phyloP scores from a whole-genome alignment of 2,888 invertebrate species.

The Drosophila stalkeri region DNA sequence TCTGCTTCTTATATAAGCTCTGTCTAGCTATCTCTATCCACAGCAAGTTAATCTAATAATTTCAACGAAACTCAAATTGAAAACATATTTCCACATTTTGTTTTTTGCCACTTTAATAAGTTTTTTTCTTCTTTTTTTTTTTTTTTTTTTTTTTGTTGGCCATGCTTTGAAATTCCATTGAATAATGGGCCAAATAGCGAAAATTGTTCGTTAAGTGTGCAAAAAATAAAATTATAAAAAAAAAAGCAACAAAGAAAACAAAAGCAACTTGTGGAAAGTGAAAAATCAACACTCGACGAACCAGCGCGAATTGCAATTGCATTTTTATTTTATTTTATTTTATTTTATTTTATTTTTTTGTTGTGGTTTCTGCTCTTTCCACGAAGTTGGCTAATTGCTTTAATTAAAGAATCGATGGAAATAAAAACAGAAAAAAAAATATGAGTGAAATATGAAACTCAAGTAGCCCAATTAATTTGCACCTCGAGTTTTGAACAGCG shows the following conservation, averaged over 20 bases:
- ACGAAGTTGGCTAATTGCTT: slow-evolving; percentile 74
- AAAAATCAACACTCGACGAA: slow-evolving; percentile 49
- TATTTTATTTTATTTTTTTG: not conserved
- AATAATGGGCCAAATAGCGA: slow-evolving; percentile 58
- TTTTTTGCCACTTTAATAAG: slow-evolving; percentile 5
- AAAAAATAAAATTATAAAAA: slow-evolving; percentile 6
- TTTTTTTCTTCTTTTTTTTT: not conserved
- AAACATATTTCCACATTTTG: slow-evolving; percentile 27
- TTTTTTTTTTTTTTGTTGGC: not conserved
- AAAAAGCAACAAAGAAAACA: not conserved
- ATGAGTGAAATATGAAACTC: slow-evolving; percentile 48
- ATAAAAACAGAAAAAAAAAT: slow-evolving; percentile 29
- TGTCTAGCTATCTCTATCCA: no score
- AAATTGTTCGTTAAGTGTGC: slow-evolving; percentile 51
- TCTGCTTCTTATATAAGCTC: slow-evolving; percentile 14
- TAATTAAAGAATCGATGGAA: slow-evolving; percentile 68
- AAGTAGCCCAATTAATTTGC: slow-evolving; percentile 72
- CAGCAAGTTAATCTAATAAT: not conserved
- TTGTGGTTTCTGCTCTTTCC: slow-evolving; percentile 17
- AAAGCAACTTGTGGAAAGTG: slow-evolving; percentile 47
- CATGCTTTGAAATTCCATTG: slow-evolving; percentile 28
- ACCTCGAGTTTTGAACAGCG: slow-evolving; percentile 39
- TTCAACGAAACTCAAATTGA: slow-evolving; percentile 11
- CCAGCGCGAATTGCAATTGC: slow-evolving; percentile 32
- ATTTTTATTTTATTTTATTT: not conserved